Percentiles rank a stretch among this genome's conserved stretches.
These are phyloP conservation scores for Trisateles emortualis DNA, from an alignment of 2,888 invertebrate species.

Conservation along the genomic window DNA sequence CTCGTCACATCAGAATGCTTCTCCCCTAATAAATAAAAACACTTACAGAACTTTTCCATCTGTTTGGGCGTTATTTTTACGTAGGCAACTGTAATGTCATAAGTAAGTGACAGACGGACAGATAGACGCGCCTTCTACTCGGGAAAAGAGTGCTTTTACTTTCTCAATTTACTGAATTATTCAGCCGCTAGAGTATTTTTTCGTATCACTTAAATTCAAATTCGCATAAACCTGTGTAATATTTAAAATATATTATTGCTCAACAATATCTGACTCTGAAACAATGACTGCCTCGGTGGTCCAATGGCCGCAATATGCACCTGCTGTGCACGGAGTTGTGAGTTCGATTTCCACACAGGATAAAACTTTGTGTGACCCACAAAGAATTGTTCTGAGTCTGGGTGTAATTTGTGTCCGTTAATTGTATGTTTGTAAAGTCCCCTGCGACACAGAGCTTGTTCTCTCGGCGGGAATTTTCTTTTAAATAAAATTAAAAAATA, in stretches of 20 bases:
- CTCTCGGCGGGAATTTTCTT: no score
- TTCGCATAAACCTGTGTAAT: slow-evolving; percentile 23
- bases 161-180: slow-evolving; percentile 73
- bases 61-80: slow-evolving; percentile 52
- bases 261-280: no score
- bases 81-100: slow-evolving; percentile 60
- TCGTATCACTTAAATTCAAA: slow-evolving; percentile 57
- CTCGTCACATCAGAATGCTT: slow-evolving; percentile 1
- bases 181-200: slow-evolving; percentile 62
- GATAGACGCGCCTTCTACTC: slow-evolving; percentile 64
- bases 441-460: no score
- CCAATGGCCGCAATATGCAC: no score
- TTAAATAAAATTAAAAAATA: no score
- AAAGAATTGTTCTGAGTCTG: no score
- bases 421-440: no score
- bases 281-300: no score
- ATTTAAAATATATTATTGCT: not conserved
- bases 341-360: no score
- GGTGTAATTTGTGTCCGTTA: no score
- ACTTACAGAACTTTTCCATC: slow-evolving; percentile 33
- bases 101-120: slow-evolving; percentile 77
- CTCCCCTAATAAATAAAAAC: slow-evolving; percentile 26
- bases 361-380: no score
- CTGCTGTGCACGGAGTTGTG: no score
- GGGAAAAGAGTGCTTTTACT: slow-evolving; percentile 70